Base-by-base conservation (phyloP, 2,113 vertebrate species). In the Epinephelus lanceolatus region DNA sequence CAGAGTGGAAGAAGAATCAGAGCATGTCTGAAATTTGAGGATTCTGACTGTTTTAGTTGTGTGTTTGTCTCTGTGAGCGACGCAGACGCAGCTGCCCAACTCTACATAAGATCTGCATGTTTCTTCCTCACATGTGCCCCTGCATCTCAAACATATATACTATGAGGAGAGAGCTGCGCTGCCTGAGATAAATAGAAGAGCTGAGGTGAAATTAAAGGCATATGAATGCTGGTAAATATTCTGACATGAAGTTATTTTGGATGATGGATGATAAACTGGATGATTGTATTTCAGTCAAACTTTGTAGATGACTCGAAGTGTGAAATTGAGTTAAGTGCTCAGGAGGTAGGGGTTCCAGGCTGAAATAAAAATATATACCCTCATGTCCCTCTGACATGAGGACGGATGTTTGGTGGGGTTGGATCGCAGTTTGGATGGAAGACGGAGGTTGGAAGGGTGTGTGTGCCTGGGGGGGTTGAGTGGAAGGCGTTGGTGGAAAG, bases 251-350 rank as follows among this genome's bases (percentile, higher is more conserved):
- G 89, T 86, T 93, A 87, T 92, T 94, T 90, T 91, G 94, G 90
- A 93, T 81, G 83, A 88, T n/a, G 73, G 87, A 87, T 63, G 87
- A 88, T 94, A 95, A 95, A 96, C 94, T 95, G 89, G 85, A 90
- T 67, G 94, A 91, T 95, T 90, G 88, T 80, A 84, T 95, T 95
- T 94, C 94, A 93, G 86, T 72, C 69, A 52, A 88, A 83, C 94
- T 94, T 94, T 92, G 94, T 94, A 91, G 90, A 87, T 63, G 90
- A 93, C 79, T 81, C 88, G 81, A 94, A 94, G 94, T 95, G 94
- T 95, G 94, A 95, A 95, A 95, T 95, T 65, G 73, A 94, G 92
- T 96, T 95, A 95, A 94, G 91, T 93, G 92, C 78, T 88, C 82
- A 71, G 89, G 92, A 95, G 89, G 93, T 86, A 80, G 87, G 76